These are phyloP conservation scores for Nebria ingens DNA, from an alignment of 1,140 invertebrate species.

Conservation along the genomic window DNA sequence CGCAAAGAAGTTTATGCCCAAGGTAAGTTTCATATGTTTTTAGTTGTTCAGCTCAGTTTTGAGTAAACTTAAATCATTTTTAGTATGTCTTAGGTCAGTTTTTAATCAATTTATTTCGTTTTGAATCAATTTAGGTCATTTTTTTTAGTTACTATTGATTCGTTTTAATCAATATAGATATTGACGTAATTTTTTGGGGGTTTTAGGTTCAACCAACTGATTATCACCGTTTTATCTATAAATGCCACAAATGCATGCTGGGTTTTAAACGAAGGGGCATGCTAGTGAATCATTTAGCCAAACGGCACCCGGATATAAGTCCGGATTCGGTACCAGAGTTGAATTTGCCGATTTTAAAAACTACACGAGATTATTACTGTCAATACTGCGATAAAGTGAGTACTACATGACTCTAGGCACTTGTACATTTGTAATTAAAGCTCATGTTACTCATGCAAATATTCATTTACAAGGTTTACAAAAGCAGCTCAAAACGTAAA, in stretches of 20 bases:
- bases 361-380: constrained; percentile 74
- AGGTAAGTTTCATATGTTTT: constrained; percentile 23
- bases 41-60: background rate
- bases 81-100: too few species aligned
- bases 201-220: constrained; percentile 44
- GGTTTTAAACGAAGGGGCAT: constrained; percentile 78
- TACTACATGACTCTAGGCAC: too few species aligned
- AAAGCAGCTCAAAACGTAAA: constrained; percentile 77
- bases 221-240: constrained; percentile 70
- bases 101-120: too few species aligned
- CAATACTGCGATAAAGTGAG: constrained; percentile 68
- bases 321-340: constrained; percentile 69
- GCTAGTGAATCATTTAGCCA: constrained; percentile 80
- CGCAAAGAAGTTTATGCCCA: constrained; percentile 47
- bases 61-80: background rate
- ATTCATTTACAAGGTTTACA: constrained; percentile 46
- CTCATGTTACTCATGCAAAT: too few species aligned
- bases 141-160: too few species aligned
- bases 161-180: too few species aligned
- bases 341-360: constrained; percentile 68
- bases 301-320: constrained; percentile 66
- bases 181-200: constrained; percentile 6
- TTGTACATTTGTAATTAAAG: too few species aligned
- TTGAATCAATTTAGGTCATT: too few species aligned
- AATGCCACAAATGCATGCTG: constrained; percentile 67